phyloP scores from a whole-genome alignment of 2,797 vertebrate genomes.

The Nyctibius grandis region DNA sequence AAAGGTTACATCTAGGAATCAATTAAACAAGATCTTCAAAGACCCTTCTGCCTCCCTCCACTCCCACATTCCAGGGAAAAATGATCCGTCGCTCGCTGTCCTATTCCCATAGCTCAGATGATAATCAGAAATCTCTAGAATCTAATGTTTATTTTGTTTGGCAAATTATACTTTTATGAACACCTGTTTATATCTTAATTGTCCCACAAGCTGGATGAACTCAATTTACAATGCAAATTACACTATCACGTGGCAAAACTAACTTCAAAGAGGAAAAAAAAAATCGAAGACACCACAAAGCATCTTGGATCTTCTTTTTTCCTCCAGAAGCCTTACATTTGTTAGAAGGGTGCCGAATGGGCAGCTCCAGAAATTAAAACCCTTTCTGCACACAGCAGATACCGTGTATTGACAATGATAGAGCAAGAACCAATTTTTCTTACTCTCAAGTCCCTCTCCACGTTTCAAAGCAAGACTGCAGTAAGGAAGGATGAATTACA shows the following conservation, averaged over 20 bases:
- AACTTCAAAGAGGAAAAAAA: background rate
- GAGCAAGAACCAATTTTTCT: background rate
- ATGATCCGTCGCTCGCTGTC: background rate
- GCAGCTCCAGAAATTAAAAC: background rate
- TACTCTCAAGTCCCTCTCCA: background rate
- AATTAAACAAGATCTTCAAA: background rate
- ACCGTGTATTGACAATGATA: background rate
- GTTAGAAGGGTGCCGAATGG: background rate
- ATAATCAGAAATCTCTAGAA: slow-evolving; percentile 24
- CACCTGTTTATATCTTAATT: slow-evolving; percentile 1
- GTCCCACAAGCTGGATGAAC: background rate
- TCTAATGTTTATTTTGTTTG: background rate
- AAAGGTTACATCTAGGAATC: slow-evolving; percentile 9
- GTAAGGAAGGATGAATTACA: background rate
- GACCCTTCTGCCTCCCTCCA: background rate
- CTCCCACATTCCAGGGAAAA: background rate
- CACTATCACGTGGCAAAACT: background rate
- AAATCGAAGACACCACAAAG: background rate
- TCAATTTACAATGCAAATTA: background rate
- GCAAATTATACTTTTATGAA: slow-evolving; percentile 21
- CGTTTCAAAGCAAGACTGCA: background rate
- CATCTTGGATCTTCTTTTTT: background rate
- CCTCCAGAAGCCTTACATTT: background rate
- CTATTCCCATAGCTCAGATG: background rate
- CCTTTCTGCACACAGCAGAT: background rate